Base-by-base conservation (phyloP, 2,888 invertebrate genomes). In the Melanostoma scalare region DNA sequence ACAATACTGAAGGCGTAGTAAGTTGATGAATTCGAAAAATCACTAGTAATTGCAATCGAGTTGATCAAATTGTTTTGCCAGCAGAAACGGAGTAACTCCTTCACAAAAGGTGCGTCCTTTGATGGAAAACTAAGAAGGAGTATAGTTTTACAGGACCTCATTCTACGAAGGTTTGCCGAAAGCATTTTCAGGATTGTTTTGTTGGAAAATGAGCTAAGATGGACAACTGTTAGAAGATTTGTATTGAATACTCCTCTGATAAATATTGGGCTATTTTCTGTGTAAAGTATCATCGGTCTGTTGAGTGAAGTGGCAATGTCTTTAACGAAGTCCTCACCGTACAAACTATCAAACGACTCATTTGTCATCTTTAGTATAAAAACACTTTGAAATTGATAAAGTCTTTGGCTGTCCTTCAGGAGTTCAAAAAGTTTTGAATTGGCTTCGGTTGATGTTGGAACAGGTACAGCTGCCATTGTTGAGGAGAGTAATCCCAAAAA, bases 1-100 rank as follows among this genome's bases (percentile, higher is more conserved):
- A 89, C 89, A 3, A 86, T 86, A 0, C 85, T 87, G 58, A 88
- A 90, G 48, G 88, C 87, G 52, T 87, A 88, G 48, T 87, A 86
- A 0, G 56, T 84, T 0, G 38, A 69, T 0, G 88, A 87, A 0
- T 1, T n/a, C 87, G 87, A 67, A 42, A 85, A 89, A 58, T 89
- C 85, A 0, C 67, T 75, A 55, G 88, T 86, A 0, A 90, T 3
- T 0, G 87, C 89, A 3, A 87, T 55, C 1, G 87, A 88, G 86
- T 89, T 89, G 4, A 89, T 77, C 35, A 90, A 58, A 36, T 86
- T 87, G 50, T 85, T 68, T 44, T 53, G 56, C 88, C 89, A 88
- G 79, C 89, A 89, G 20, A 75, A 73, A 0, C 33, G n/a, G 46
- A 90, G 89, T 3, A 89, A 73, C 9, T 75, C 53, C 0, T 87